Percentiles rank a stretch among this genome's conserved stretches.
Conservation (phyloP, 1,140 invertebrate species). For the Drosophila repleta region DNA sequence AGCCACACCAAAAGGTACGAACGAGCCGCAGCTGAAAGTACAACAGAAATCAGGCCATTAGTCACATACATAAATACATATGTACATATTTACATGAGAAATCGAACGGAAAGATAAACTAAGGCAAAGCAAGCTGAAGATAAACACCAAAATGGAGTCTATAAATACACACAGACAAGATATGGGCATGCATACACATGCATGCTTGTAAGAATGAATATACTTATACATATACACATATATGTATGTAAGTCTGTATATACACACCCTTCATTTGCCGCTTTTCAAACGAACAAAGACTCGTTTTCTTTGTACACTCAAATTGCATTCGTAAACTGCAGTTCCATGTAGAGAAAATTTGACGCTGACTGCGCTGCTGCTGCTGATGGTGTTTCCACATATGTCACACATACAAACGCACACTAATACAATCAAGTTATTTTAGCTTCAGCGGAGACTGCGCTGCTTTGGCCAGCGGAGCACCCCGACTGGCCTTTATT, state of each 20-base stretch:
- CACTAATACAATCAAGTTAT: slow-evolving; percentile 53
- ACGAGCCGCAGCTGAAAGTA: slow-evolving; percentile 19
- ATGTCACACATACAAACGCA: slow-evolving; percentile 19
- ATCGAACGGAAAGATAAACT: slow-evolving; percentile 26
- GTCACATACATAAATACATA: slow-evolving; percentile 14
- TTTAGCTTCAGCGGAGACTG: slow-evolving; percentile 44
- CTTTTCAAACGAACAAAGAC: slow-evolving; percentile 68
- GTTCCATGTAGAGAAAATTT: slow-evolving; percentile 68
- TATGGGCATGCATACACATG: not conserved
- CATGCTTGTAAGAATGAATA: not conserved
- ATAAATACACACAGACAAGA: slow-evolving; percentile 33
- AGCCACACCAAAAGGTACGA: slow-evolving; percentile 1
- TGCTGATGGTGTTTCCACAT: not conserved
- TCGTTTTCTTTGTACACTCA: slow-evolving; percentile 74
- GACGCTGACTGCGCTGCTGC: slow-evolving; percentile 58
- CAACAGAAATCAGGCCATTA: slow-evolving; percentile 22
- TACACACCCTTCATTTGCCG: slow-evolving; percentile 67
- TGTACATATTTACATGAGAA: slow-evolving; percentile 21
- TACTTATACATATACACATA: not conserved
- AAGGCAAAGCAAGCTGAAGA: slow-evolving; percentile 30
- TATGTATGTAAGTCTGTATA: not conserved
- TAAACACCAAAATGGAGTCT: slow-evolving; percentile 41
- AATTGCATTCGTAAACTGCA: slow-evolving; percentile 56
- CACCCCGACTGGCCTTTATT: slow-evolving; percentile 57
- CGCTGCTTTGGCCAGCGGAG: slow-evolving; percentile 59